Base-by-base conservation (phyloP, 2,888 invertebrate species). In the Polydrusus tereticollis region DNA sequence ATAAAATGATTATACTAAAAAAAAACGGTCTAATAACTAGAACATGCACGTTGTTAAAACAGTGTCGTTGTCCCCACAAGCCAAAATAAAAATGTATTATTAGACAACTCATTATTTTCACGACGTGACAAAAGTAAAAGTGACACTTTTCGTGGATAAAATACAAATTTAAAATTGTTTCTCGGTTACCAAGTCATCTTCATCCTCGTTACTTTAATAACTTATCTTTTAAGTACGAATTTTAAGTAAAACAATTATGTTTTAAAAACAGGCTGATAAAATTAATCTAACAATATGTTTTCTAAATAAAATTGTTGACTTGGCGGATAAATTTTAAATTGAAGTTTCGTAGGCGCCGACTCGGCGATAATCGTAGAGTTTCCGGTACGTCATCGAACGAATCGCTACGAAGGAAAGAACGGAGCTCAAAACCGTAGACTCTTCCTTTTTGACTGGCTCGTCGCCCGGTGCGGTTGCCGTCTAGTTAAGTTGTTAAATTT, bases 381-480 rank as follows among this genome's bases (percentile, higher is more conserved):
- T 78, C 78, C 78, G 75, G 68, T 75, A 79, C 78, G 77, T 77
- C 76, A 77, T 60, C 47, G 59, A 65, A 59, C 21, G 57, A 65
- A 45, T 59, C 41, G 50, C 76, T 75, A 75, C 73, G 78, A 74
- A 73, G 77, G 75, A 73, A 75, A 72, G 80, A 78, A 79, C 77
- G 77, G 78, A 79, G 77, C 77, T 78, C 77, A 78, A 79, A 77
- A 75, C 76, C 78, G 75, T 76, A 77, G 75, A 75, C 79, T 83
- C 84, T 81, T 85, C 83, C 85, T 85, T 85, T 85, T 83, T 82
- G 80, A 83, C 82, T 82, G 79, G 83, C 80, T 83, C 83, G 82
- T 84, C 82, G 80, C 77, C 77, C 80, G 79, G 85, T 84, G 81
- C 79, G 83, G 85, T 85, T 82, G 85, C 78, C 79, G 81, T 79